Evolutionary conservation across 1,140 invertebrate genomes (phyloP).

Genomic region (Saccostrea glomerata): DNA sequence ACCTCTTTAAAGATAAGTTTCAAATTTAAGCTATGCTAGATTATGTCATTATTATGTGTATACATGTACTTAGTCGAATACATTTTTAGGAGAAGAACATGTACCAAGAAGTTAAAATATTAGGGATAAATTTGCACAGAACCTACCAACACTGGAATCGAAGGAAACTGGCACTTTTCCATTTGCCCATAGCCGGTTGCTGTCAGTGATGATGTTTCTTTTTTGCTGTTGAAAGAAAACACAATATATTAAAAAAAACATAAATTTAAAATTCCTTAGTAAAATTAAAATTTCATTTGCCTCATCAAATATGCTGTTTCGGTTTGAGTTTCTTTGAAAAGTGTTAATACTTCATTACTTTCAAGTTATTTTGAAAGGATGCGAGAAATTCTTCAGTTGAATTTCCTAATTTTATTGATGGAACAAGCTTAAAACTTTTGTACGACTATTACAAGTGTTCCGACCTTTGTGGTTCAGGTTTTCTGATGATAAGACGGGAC

Average conservation of each 20-base stretch:
- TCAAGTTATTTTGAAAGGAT: no score
- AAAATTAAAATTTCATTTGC: background rate
- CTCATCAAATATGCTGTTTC: background rate
- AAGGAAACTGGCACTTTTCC: slow-evolving; percentile 39
- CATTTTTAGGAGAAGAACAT: no score
- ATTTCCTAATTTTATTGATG: no score
- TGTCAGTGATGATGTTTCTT: slow-evolving; percentile 48
- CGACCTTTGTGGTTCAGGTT: background rate
- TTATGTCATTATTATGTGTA: no score
- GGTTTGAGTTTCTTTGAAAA: no score
- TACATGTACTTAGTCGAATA: no score
- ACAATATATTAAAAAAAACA: background rate
- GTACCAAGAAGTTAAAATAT: no score
- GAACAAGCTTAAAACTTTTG: background rate
- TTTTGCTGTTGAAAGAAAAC: background rate
- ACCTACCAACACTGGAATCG: slow-evolving; percentile 44
- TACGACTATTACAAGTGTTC: background rate
- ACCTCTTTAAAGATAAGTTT: no score
- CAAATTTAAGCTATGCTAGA: no score
- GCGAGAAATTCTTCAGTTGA: no score
- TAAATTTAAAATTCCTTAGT: background rate
- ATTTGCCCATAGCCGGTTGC: slow-evolving; percentile 35
- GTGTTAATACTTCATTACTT: no score
- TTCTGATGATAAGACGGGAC: background rate
- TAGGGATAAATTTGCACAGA: no score